Conservation (phyloP, 2,797 vertebrate genomes). For the Peromyscus nudipes region DNA sequence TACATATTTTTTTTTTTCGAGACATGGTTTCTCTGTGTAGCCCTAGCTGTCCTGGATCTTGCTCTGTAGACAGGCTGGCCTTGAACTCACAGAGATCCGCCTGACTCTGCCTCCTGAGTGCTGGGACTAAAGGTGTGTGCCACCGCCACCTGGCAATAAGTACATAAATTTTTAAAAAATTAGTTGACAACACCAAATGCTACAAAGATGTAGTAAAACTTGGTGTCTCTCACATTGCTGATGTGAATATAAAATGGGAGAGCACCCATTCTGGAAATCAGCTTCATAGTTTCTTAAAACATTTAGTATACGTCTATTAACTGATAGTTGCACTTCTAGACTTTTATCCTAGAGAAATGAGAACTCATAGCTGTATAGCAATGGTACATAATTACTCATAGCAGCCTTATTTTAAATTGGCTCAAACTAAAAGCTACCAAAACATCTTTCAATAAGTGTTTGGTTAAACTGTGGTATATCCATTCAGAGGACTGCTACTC, state of each 20-base stretch:
- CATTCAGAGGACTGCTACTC: neutral
- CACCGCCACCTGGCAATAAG: too few relatives aligned
- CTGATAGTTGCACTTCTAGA: neutral
- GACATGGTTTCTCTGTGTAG: too few relatives aligned
- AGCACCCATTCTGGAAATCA: neutral
- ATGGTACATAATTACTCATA: neutral
- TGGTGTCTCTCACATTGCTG: neutral
- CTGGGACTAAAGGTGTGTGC: too few relatives aligned
- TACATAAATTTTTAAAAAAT: neutral
- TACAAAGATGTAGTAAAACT: neutral
- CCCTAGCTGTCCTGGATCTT: too few relatives aligned
- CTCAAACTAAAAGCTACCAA: neutral
- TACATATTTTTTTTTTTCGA: too few relatives aligned
- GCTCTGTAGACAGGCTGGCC: too few relatives aligned
- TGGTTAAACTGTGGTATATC: neutral
- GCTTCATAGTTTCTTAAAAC: neutral
- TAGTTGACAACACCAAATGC: neutral
- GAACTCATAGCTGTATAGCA: neutral
- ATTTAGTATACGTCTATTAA: neutral
- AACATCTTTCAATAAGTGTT: neutral
- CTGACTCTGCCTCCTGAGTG: too few relatives aligned
- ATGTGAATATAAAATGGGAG: neutral
- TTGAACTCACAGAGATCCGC: too few relatives aligned
- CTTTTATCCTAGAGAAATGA: conserved; percentile 40
- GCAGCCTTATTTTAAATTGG: neutral